Conservation (phyloP, 2,888 invertebrate genomes). For the Drosophila fungiperda region DNA sequence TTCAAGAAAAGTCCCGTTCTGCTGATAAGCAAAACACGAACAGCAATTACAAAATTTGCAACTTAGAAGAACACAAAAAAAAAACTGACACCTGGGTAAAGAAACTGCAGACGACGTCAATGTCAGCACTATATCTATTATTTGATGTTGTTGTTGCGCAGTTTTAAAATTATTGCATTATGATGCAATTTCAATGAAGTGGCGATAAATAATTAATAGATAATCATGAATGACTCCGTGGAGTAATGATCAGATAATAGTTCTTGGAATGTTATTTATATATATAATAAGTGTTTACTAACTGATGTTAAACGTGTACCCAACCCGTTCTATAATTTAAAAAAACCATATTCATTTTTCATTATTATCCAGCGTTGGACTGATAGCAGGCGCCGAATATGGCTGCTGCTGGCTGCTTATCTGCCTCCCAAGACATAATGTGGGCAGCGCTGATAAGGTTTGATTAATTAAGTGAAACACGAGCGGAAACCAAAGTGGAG, state of each 20-base stretch:
- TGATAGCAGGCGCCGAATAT: conserved; percentile 28
- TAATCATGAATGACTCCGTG: conserved; percentile 24
- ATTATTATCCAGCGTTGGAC: conserved; percentile 49
- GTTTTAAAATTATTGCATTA: conserved; percentile 15
- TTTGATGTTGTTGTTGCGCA: neutral
- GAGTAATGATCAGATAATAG: conserved; percentile 37
- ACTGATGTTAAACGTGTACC: neutral
- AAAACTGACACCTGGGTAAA: conserved; percentile 25
- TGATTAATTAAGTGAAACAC: conserved; percentile 8
- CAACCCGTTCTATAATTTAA: conserved; percentile 6
- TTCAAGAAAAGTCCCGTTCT: neutral
- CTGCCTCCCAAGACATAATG: conserved; percentile 50
- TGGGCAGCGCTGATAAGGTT: conserved; percentile 44
- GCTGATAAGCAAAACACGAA: conserved; percentile 35
- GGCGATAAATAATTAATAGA: conserved; percentile 19
- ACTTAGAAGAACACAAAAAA: neutral
- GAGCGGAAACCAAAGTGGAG: conserved; percentile 37
- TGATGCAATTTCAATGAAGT: conserved; percentile 36
- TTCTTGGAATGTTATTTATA: conserved; percentile 14
- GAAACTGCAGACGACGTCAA: conserved; percentile 16
- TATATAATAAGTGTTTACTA: neutral
- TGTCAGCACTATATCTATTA: conserved; percentile 14
- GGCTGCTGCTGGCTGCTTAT: conserved; percentile 43
- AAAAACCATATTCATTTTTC: neutral
- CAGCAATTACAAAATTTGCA: conserved; percentile 40